phyloP scores from a whole-genome alignment of 2,797 vertebrate genomes.

The Enteromius fasciolatus region DNA sequence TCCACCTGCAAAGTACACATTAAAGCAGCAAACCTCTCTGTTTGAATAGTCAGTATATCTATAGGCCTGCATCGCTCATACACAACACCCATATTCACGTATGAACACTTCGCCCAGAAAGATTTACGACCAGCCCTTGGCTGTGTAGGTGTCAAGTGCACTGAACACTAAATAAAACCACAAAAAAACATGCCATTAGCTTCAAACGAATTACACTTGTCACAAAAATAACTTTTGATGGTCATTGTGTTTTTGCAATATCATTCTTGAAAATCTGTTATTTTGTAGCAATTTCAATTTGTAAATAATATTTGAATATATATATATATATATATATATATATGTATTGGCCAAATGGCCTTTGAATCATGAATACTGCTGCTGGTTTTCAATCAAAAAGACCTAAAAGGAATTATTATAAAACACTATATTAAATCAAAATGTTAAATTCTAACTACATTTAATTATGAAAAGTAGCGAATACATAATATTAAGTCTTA shows the following conservation, averaged over 20 bases:
- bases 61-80: background rate
- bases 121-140: background rate
- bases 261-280: background rate
- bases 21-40: background rate
- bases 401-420: background rate
- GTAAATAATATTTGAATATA: background rate
- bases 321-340: too few species aligned
- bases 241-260: background rate
- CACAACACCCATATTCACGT: background rate
- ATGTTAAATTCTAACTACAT: background rate
- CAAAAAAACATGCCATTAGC: background rate
- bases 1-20: constrained; percentile 34
- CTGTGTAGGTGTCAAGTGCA: background rate
- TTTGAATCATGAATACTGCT: background rate
- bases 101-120: background rate
- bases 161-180: background rate
- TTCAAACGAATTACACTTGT: background rate
- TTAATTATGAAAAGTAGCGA: background rate
- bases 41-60: background rate
- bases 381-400: background rate
- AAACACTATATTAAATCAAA: background rate
- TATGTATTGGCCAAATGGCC: background rate
- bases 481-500: background rate
- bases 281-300: background rate
- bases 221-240: background rate